These are phyloP conservation scores for Cantharis lateralis DNA, from an alignment of 2,888 invertebrate genomes.

Conservation along the genomic window DNA sequence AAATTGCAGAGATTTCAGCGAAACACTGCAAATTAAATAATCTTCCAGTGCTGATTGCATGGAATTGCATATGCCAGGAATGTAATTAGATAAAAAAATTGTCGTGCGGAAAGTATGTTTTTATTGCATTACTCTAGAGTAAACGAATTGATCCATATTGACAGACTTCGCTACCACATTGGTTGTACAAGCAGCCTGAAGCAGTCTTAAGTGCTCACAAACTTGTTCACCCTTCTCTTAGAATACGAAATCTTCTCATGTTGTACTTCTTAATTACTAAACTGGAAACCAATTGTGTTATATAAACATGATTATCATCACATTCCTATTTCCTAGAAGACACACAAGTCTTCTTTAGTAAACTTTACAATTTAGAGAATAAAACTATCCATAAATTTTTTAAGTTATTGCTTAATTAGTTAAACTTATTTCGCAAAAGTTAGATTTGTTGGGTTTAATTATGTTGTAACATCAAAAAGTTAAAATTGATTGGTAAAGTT, in stretches of 20 bases:
- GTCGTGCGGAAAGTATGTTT: background rate
- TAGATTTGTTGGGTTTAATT: background rate
- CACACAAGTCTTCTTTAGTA: background rate
- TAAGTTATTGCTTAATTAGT: background rate
- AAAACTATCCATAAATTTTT: background rate
- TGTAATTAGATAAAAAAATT: background rate
- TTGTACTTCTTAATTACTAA: background rate
- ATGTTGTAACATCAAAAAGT: background rate
- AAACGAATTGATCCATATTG: background rate
- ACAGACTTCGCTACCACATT: background rate
- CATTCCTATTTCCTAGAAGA: background rate
- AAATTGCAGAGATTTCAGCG: background rate
- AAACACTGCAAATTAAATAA: background rate
- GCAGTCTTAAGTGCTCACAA: background rate
- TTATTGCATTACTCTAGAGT: background rate
- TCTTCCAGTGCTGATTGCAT: background rate
- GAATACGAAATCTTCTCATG: background rate
- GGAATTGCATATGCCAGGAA: background rate
- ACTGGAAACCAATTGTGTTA: background rate
- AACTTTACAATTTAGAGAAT: background rate
- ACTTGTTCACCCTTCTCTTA: background rate
- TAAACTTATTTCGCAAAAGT: background rate
- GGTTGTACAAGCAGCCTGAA: background rate
- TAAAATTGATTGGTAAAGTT: slow-evolving; percentile 3
- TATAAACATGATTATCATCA: background rate